phyloP scores from a whole-genome alignment of 2,888 invertebrate species.

The Brachynemurus nebulosus region DNA sequence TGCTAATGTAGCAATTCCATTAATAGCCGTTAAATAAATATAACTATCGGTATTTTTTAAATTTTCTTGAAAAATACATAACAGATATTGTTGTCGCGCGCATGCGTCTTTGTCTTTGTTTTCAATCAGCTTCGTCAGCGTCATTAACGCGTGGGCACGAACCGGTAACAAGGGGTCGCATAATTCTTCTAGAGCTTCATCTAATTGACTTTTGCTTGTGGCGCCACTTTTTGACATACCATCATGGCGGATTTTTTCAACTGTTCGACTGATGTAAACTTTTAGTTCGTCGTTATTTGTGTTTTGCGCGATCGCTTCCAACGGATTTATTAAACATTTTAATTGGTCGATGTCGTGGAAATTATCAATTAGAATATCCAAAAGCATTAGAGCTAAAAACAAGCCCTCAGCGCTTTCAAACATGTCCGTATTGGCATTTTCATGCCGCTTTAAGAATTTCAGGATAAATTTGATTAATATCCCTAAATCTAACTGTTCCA shows the following conservation, averaged over 20 bases:
- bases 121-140: constrained; percentile 56
- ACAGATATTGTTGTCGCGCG: constrained; percentile 47
- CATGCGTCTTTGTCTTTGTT: constrained; percentile 46
- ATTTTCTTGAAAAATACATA: constrained; percentile 55
- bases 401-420: constrained; percentile 33
- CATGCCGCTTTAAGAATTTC: constrained; percentile 27
- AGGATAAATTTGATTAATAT: constrained; percentile 36
- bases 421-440: constrained; percentile 18
- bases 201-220: constrained; percentile 33
- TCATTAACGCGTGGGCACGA: constrained; percentile 65
- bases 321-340: constrained; percentile 23
- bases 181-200: constrained; percentile 50
- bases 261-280: constrained; percentile 21
- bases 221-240: constrained; percentile 11
- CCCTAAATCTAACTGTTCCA: constrained; percentile 32
- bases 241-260: constrained; percentile 11
- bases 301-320: constrained; percentile 21
- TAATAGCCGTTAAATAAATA: constrained; percentile 64
- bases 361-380: constrained; percentile 24
- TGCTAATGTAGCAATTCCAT: constrained; percentile 57
- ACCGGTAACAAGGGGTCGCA: constrained; percentile 62
- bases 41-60: constrained; percentile 68
- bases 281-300: constrained; percentile 23
- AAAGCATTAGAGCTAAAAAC: constrained; percentile 33
- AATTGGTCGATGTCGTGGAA: constrained; percentile 24